Evolutionary conservation across 1,140 invertebrate genomes (phyloP).

Genomic region (Globodera rostochiensis): DNA sequence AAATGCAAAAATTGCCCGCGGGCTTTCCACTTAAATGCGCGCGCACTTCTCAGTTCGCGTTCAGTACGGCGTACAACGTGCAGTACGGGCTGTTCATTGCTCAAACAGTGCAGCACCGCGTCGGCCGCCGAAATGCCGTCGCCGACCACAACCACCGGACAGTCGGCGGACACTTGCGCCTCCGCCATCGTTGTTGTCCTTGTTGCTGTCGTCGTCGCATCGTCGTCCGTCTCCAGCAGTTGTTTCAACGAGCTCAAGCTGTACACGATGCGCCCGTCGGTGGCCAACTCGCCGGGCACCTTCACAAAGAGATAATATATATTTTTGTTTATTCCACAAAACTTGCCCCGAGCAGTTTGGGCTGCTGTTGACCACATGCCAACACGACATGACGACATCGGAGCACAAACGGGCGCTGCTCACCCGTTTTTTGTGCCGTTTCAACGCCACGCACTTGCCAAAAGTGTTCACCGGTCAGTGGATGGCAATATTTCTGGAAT

Average conservation of each 20-base stretch:
- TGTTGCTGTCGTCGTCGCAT: background rate
- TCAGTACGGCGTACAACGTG: conserved; percentile 58
- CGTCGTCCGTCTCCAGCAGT: conserved; percentile 9
- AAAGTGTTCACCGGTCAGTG: conserved; percentile 37
- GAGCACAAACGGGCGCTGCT: conserved; percentile 27
- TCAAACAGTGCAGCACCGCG: conserved; percentile 55
- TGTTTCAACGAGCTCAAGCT: conserved; percentile 42
- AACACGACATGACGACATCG: conserved; percentile 46
- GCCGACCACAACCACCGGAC: conserved; percentile 53
- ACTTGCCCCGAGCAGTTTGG: conserved; percentile 44
- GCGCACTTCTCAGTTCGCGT: conserved; percentile 51
- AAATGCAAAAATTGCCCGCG: background rate
- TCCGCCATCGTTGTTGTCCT: background rate
- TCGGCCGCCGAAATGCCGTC: conserved; percentile 63
- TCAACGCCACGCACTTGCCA: conserved; percentile 42
- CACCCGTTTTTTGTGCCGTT: conserved; percentile 23
- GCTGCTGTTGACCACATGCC: conserved; percentile 47
- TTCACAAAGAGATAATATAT: conserved; percentile 18
- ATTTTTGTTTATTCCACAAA: too few relatives aligned
- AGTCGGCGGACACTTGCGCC: conserved; percentile 6
- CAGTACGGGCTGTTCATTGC: conserved; percentile 52
- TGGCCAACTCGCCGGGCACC: conserved; percentile 43
- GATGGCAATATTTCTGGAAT: conserved; percentile 42
- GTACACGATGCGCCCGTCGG: conserved; percentile 47
- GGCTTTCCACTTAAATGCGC: background rate